Evolutionary conservation across 2,113 vertebrate genomes (phyloP).

Genomic region (Corythaeola cristata): DNA sequence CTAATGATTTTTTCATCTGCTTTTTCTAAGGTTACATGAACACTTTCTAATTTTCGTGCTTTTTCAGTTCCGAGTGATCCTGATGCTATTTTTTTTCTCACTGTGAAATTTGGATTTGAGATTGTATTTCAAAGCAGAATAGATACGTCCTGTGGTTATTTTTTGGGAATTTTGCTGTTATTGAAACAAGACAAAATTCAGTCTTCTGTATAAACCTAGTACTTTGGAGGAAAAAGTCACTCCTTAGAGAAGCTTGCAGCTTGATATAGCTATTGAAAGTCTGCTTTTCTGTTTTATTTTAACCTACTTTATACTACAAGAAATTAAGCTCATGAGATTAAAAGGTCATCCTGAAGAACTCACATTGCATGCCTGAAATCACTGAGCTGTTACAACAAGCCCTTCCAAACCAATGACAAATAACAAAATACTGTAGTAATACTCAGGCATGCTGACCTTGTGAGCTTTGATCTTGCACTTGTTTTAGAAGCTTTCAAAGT

Average conservation of each 20-base stretch:
- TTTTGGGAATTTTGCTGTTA: neutral
- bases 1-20: neutral
- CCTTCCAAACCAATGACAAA: neutral
- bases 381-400: neutral
- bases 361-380: neutral
- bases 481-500: neutral
- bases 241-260: neutral
- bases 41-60: neutral
- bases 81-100: neutral
- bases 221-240: neutral
- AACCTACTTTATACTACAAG: neutral
- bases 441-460: neutral
- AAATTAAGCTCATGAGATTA: neutral
- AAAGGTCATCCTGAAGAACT: neutral
- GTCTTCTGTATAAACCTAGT: neutral
- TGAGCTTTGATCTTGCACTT: neutral
- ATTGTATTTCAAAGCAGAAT: neutral
- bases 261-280: neutral
- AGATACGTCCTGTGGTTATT: neutral
- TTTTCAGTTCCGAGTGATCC: neutral
- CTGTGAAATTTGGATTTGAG: neutral
- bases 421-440: neutral
- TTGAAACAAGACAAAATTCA: neutral
- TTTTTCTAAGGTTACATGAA: neutral
- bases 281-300: neutral